These are phyloP conservation scores for Theristicus caerulescens DNA, from an alignment of 2,113 vertebrate species.

Conservation along the genomic window DNA sequence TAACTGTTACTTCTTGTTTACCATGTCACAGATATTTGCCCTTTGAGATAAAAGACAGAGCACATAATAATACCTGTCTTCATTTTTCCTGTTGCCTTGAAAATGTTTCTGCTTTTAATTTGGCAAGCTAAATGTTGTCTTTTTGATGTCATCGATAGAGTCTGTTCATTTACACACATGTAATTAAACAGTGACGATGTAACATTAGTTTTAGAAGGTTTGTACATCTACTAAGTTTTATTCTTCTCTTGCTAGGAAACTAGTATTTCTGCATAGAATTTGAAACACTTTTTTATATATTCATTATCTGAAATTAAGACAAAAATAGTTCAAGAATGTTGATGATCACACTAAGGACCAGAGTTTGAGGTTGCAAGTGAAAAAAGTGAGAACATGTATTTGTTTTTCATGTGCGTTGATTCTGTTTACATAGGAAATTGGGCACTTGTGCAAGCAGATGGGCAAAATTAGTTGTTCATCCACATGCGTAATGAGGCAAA, in stretches of 20 bases:
- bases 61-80: neutral
- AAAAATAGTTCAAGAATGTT: neutral
- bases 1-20: neutral
- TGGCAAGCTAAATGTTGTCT: neutral
- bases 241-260: neutral
- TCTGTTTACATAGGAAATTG: neutral
- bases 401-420: neutral
- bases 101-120: neutral
- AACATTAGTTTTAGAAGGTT: neutral
- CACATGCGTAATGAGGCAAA: neutral
- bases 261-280: neutral
- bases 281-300: neutral
- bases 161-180: accelerated
- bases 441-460: neutral
- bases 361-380: neutral
- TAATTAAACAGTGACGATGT: neutral
- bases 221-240: neutral
- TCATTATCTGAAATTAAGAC: neutral
- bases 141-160: neutral
- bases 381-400: neutral
- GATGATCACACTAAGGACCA: neutral
- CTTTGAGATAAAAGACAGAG: neutral
- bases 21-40: neutral
- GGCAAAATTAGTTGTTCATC: neutral
- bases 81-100: neutral